Evolutionary conservation across 2,113 vertebrate genomes (phyloP), one percentile per base, ranked within the genome.

Genomic region (Vireo altiloquus): DNA sequence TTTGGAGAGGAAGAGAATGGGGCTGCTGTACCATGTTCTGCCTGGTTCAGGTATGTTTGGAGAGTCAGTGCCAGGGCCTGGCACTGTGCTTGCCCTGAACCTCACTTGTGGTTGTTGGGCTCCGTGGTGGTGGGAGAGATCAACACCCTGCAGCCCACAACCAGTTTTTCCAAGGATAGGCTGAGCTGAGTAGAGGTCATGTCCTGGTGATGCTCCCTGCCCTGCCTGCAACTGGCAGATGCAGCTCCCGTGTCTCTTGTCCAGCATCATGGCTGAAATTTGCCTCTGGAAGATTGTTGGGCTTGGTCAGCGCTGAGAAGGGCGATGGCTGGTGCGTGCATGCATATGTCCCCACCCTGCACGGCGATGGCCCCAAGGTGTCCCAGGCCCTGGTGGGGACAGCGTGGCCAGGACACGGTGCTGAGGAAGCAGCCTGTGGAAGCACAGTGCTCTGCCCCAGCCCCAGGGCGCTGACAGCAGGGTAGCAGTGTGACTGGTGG

Each of bases 361-460:
- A 40, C 42, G 66, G 75, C 0, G 0, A 3, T 52, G 13, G 28
- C 53, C 44, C 33, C 53, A 23, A 14, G 70, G 18, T 50, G 52
- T 76, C 76, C 35, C 39, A 42, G 47, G 52, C 47, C 11, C 3
- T 23, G 46, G 31, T 49, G 57, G 47, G 46, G 64, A 20, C 30
- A 22, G 72, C 5, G 16, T n/a, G n/a, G 39, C 20, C 15, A 28
- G 71, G 49, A n/a, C n/a, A 31, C 0, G 1, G 71, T 0, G 4
- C 84, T 49, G 84, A 39, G 57, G 27, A 71, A 30, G 61, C 76
- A 44, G 64, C 37, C 57, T 46, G n/a, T 49, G 88, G 40, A 13
- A 46, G 47, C 65, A 9, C 44, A 46, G 64, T 0, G 1, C n/a
- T 74, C 39, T 31, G 16, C 35, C 33, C 35, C 25, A 0, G 0